Conservation (phyloP, 1,140 invertebrate species). For the Pseudomyrmex gracilis region DNA sequence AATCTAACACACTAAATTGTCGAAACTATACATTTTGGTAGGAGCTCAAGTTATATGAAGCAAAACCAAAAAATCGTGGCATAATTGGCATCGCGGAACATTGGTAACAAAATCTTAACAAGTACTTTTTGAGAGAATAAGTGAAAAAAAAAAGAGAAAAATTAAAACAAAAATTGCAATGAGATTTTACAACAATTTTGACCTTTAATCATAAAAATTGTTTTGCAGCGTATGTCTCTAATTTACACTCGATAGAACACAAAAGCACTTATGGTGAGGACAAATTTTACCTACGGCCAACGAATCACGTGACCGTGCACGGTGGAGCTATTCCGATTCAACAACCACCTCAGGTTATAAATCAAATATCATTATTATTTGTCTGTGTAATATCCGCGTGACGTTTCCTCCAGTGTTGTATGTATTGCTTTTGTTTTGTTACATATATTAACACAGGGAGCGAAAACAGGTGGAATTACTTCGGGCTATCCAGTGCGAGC, state of each 20-base stretch:
- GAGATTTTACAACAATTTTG: neutral
- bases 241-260: conserved; percentile 79
- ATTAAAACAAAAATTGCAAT: neutral
- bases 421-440: neutral
- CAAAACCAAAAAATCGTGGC: too few species aligned
- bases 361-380: neutral
- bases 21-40: too few species aligned
- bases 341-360: conserved; percentile 84
- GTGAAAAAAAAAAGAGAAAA: too few species aligned
- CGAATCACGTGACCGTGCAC: conserved; percentile 85
- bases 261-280: conserved; percentile 82
- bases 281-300: conserved; percentile 83
- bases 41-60: too few species aligned
- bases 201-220: conserved; percentile 10
- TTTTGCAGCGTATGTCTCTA: conserved; percentile 80
- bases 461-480: conserved; percentile 86
- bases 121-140: too few species aligned
- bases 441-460: conserved; percentile 76
- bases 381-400: neutral
- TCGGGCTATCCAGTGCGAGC: conserved; percentile 86
- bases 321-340: conserved; percentile 86
- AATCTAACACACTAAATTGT: too few species aligned
- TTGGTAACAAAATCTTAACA: too few species aligned
- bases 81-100: too few species aligned
- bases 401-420: conserved; percentile 18